Conservation (phyloP, 2,113 vertebrate species). For the Hippocampus mohnikei region DNA sequence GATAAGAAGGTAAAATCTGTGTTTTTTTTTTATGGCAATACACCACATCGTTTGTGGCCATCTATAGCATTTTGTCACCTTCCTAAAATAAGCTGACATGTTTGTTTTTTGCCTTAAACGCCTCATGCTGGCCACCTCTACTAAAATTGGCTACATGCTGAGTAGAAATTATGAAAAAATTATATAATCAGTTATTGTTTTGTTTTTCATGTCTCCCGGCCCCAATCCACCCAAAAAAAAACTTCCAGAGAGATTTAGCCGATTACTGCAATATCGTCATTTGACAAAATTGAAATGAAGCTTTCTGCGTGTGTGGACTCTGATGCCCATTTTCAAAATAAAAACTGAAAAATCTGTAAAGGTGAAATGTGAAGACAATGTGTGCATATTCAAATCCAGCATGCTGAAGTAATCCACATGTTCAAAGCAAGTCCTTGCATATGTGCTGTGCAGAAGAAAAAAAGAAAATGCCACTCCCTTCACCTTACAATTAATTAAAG, state of each 20-base stretch:
- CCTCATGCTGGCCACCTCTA: too few relatives aligned
- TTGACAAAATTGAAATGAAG: too few relatives aligned
- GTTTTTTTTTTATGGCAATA: slow-evolving; percentile 24
- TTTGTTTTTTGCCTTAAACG: too few relatives aligned
- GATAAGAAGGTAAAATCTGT: slow-evolving; percentile 44
- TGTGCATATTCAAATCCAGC: background rate
- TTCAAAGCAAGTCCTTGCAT: slow-evolving; percentile 16
- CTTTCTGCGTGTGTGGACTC: too few relatives aligned
- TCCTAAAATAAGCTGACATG: too few relatives aligned
- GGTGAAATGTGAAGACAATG: background rate
- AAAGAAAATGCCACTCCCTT: slow-evolving; percentile 62
- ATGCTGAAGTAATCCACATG: slow-evolving; percentile 39
- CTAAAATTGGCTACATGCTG: too few relatives aligned
- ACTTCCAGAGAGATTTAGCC: too few relatives aligned
- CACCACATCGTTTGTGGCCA: slow-evolving; percentile 33
- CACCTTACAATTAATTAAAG: slow-evolving; percentile 76
- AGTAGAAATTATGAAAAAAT: too few relatives aligned
- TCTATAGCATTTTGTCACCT: slow-evolving; percentile 7
- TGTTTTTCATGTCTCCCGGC: too few relatives aligned
- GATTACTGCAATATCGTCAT: too few relatives aligned
- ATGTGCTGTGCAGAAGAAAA: slow-evolving; percentile 47
- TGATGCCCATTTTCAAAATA: background rate
- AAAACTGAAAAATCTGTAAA: background rate
- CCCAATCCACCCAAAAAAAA: too few relatives aligned
- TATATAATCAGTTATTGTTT: too few relatives aligned